phyloP scores from a whole-genome alignment of 92 coral and sea anemone species.

The Porites divaricata region DNA sequence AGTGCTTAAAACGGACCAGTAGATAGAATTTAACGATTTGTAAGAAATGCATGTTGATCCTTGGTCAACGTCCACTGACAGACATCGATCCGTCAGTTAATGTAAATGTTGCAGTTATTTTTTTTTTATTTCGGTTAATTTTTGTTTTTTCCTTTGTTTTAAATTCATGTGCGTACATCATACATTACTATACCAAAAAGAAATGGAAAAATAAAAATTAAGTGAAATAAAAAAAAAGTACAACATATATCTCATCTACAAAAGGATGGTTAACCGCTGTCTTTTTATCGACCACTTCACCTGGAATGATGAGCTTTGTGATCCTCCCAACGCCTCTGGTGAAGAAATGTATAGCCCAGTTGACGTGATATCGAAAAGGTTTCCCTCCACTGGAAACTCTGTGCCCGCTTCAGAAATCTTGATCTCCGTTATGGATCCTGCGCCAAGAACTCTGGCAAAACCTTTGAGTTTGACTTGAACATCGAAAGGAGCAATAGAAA shows the following conservation, averaged over 20 bases:
- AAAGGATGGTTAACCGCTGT: not conserved
- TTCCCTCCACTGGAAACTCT: conserved; percentile 86
- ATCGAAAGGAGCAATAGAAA: conserved; percentile 77
- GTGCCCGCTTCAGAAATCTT: conserved; percentile 90
- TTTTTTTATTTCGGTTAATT: no score
- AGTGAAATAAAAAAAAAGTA: no score
- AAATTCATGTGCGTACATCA: no score
- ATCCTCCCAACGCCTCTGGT: conserved; percentile 75
- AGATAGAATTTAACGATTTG: no score
- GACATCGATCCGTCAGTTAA: no score
- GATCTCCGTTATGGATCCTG: conserved; percentile 78
- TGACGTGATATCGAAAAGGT: conserved; percentile 81
- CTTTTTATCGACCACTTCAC: conserved; percentile 26
- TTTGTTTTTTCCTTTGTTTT: no score
- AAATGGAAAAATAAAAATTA: no score
- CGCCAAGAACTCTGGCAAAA: conserved; percentile 86
- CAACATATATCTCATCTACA: not conserved
- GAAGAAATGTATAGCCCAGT: conserved; percentile 89
- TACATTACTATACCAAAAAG: no score
- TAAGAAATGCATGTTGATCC: no score
- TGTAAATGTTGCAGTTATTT: no score
- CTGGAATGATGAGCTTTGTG: conserved; percentile 62
- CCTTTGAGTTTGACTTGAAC: conserved; percentile 77
- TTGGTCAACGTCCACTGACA: no score
- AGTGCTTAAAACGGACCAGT: no score